Conservation (phyloP, 2,797 vertebrate genomes). For the Kryptolebias ocellatus region DNA sequence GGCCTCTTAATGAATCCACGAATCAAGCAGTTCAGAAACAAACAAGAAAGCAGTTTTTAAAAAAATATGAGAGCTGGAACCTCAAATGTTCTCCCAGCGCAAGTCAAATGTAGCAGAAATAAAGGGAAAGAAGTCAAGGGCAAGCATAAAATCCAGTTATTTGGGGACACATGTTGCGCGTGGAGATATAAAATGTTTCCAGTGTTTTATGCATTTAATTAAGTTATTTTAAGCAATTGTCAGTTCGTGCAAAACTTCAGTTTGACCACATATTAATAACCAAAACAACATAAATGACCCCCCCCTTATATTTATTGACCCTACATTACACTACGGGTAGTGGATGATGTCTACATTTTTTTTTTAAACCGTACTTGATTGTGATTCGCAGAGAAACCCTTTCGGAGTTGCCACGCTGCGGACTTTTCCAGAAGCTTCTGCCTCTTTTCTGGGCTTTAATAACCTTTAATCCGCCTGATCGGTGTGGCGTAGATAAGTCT, state of each 20-base stretch:
- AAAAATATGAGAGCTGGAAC: no score
- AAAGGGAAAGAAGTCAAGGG: no score
- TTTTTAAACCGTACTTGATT: constrained; percentile 20
- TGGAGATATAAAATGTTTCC: no score
- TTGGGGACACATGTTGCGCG: no score
- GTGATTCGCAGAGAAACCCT: constrained; percentile 52
- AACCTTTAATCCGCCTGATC: constrained; percentile 91
- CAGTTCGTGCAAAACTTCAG: no score
- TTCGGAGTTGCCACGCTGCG: constrained; percentile 68
- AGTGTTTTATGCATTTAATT: no score
- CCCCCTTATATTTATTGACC: constrained; percentile 14
- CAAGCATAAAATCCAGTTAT: no score
- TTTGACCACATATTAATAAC: neutral
- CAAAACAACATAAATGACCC: neutral
- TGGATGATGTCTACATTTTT: constrained; percentile 59
- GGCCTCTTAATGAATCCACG: constrained; percentile 26
- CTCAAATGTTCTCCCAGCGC: no score
- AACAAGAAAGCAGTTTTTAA: neutral
- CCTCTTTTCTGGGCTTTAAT: constrained; percentile 86
- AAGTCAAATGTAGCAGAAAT: no score
- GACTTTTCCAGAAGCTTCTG: constrained; percentile 76
- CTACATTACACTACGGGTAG: constrained; percentile 3
- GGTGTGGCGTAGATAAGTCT: constrained; percentile 90
- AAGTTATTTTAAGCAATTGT: no score
- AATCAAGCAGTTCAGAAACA: constrained; percentile 20